A percentile compares a stretch with the other conserved stretches of the same genome.
Conservation (phyloP, 1,140 invertebrate species). For the Maconellicoccus hirsutus region DNA sequence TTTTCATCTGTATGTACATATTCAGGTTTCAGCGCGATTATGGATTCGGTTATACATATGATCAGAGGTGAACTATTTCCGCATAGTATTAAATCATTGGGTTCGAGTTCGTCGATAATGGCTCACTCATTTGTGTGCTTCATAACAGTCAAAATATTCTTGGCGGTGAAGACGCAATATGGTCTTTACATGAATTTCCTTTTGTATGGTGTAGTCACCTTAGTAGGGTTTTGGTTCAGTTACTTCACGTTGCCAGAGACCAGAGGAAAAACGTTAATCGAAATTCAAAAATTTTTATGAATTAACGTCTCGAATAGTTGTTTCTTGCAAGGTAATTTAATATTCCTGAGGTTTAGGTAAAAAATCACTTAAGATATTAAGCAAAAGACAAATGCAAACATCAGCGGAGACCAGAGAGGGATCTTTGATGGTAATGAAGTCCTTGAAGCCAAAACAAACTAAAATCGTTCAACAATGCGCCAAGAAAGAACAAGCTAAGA, state of each 20-base stretch:
- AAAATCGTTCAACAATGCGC: no score
- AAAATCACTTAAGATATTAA: no score
- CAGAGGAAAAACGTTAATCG: constrained; percentile 59
- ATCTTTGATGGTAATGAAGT: no score
- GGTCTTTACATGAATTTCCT: neutral
- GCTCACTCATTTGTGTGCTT: constrained; percentile 44
- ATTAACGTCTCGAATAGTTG: neutral
- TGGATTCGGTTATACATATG: neutral
- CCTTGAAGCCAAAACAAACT: no score
- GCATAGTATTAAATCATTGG: constrained; percentile 46
- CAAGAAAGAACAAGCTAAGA: no score
- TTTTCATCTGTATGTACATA: no score
- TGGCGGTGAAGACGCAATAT: neutral
- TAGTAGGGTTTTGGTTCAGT: constrained; percentile 44
- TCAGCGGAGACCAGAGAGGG: no score
- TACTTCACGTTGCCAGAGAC: constrained; percentile 63
- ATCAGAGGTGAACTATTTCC: constrained; percentile 47
- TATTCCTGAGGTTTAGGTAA: no score
- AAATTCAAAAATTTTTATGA: constrained; percentile 48
- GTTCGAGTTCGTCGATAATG: constrained; percentile 53
- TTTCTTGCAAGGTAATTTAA: no score
- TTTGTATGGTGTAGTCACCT: constrained; percentile 40
- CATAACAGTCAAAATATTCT: neutral
- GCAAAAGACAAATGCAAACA: no score
- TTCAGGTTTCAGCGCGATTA: no score